Evolutionary conservation across 2,113 vertebrate genomes (phyloP).

Genomic region (Archilochus colubris): DNA sequence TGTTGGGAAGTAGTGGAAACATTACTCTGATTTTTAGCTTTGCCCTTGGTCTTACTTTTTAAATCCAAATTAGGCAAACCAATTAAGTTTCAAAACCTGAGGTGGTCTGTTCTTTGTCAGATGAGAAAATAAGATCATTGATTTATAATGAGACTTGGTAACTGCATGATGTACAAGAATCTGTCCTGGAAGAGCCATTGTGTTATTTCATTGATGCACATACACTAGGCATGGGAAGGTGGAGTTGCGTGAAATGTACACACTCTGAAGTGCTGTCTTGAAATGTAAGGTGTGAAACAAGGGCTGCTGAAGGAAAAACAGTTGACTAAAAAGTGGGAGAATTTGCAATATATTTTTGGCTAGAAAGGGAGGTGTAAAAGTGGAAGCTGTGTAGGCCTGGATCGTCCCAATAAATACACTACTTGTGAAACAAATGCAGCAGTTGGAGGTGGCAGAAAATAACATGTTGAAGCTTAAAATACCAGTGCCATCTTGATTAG

Average conservation of each 20-base stretch:
- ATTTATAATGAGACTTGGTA: neutral
- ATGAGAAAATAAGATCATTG: neutral
- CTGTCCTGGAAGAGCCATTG: neutral
- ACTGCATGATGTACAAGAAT: neutral
- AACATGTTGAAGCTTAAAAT: neutral
- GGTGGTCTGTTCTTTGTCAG: neutral
- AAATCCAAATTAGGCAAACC: neutral
- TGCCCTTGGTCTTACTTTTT: neutral
- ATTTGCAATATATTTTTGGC: neutral
- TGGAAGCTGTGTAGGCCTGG: neutral
- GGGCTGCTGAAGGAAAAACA: neutral
- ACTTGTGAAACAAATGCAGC: neutral
- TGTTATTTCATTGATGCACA: neutral
- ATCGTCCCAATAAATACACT: neutral
- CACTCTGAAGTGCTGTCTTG: neutral
- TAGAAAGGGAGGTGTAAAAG: neutral
- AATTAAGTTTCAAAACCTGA: neutral
- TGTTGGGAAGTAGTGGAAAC: neutral
- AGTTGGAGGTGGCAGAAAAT: neutral
- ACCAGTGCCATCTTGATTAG: neutral
- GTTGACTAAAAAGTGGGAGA: neutral
- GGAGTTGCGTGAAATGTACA: neutral
- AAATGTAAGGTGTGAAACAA: neutral
- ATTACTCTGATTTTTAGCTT: neutral
- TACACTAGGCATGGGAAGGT: neutral